These are phyloP conservation scores for Drosophila mojavensis DNA, from an alignment of 1,140 invertebrate species.

Conservation along the genomic window DNA sequence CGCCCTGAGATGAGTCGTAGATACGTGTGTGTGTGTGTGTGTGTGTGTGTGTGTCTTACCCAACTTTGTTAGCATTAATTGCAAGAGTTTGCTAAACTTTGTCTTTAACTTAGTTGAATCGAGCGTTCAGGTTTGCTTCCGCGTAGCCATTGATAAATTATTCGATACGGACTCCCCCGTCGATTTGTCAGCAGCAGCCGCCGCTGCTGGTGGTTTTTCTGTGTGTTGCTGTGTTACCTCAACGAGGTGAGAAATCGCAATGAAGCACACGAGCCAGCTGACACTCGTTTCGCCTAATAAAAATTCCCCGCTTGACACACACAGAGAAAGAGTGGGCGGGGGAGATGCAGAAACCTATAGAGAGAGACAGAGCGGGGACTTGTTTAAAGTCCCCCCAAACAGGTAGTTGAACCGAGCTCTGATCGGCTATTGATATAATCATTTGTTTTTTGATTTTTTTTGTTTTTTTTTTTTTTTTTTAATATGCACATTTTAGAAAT, in stretches of 20 bases:
- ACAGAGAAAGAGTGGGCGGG: neutral
- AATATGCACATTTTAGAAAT: conserved; percentile 7
- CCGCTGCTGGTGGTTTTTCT: conserved; percentile 37
- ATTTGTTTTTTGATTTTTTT: neutral
- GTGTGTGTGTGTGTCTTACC: conserved; percentile 14
- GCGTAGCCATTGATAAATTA: conserved; percentile 72
- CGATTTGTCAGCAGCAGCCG: conserved; percentile 21
- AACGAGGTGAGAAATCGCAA: conserved; percentile 67
- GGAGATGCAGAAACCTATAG: neutral
- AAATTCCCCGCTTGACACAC: conserved; percentile 43
- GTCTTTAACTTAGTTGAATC: conserved; percentile 39
- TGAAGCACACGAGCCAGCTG: conserved; percentile 36
- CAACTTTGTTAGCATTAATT: conserved; percentile 63
- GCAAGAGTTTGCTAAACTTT: conserved; percentile 55
- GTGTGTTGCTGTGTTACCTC: conserved; percentile 33
- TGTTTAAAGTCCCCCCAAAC: conserved; percentile 29
- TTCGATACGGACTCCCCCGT: conserved; percentile 49
- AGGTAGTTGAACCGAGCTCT: conserved; percentile 22
- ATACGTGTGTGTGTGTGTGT: conserved; percentile 5
- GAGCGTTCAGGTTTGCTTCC: conserved; percentile 13
- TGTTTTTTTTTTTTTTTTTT: neutral
- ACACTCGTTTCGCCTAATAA: conserved; percentile 31
- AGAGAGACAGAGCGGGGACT: neutral
- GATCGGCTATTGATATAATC: conserved; percentile 21
- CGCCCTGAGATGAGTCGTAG: no score